A percentile compares a stretch with the other conserved stretches of the same genome.
Evolutionary conservation across 2,888 invertebrate species (phyloP).

Genomic region (Terebella lapidaria): DNA sequence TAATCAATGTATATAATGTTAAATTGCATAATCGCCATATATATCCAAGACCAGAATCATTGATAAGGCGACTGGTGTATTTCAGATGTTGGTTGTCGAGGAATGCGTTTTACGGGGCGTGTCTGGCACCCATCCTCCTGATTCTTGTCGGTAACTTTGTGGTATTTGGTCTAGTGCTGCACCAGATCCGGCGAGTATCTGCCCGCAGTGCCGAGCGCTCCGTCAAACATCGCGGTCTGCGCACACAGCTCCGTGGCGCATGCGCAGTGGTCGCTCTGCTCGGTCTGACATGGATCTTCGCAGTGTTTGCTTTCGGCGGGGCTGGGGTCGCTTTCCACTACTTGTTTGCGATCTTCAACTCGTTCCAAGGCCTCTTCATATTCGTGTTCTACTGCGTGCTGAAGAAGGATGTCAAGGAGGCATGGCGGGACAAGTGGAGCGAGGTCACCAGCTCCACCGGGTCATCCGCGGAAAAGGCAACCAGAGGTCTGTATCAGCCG

Average conservation of each 20-base stretch:
- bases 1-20: too few species aligned
- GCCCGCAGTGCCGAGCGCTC: background rate
- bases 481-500: too few species aligned
- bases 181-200: conserved; percentile 25
- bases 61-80: too few species aligned
- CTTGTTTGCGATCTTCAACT: conserved; percentile 46
- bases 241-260: conserved; percentile 35
- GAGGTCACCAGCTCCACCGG: too few species aligned
- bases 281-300: conserved; percentile 47
- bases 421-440: conserved; percentile 23
- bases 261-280: conserved; percentile 37
- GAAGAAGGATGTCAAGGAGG: conserved; percentile 36
- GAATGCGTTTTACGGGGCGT: conserved; percentile 37
- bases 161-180: conserved; percentile 52
- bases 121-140: conserved; percentile 49
- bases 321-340: conserved; percentile 37
- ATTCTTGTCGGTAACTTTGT: conserved; percentile 52
- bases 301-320: conserved; percentile 37
- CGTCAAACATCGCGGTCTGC: conserved; percentile 25
- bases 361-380: conserved; percentile 47
- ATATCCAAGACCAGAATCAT: too few species aligned
- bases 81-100: conserved; percentile 42
- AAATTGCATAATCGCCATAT: too few species aligned
- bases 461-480: too few species aligned
- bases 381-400: conserved; percentile 45